phyloP scores from a whole-genome alignment of 2,797 vertebrate species.

The Peromyscus melanophrys region DNA sequence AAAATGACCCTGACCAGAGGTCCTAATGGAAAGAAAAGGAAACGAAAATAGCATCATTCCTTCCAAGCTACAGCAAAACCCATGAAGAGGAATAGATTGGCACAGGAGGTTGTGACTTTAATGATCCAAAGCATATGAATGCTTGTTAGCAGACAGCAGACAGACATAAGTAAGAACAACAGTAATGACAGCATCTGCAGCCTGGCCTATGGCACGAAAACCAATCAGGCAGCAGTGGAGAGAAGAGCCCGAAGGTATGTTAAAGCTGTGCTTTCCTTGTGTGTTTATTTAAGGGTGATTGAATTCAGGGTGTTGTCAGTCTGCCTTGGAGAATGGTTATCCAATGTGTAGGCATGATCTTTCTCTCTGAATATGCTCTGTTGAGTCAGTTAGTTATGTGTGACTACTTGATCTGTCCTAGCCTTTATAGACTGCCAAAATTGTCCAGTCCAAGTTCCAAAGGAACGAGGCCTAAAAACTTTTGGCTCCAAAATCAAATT shows the following conservation, averaged over 20 bases:
- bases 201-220: slow-evolving; percentile 81
- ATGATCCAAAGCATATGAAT: slow-evolving; percentile 73
- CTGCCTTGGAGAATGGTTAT: slow-evolving; percentile 85
- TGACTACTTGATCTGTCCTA: slow-evolving; percentile 88
- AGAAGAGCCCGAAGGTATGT: slow-evolving; percentile 82
- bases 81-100: slow-evolving; percentile 72
- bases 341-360: slow-evolving; percentile 83
- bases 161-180: slow-evolving; percentile 81
- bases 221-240: slow-evolving; percentile 80
- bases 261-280: slow-evolving; percentile 85
- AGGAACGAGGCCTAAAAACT: slow-evolving; percentile 88
- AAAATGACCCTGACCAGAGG: slow-evolving; percentile 17
- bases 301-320: slow-evolving; percentile 81
- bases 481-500: slow-evolving; percentile 88
- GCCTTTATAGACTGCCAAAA: slow-evolving; percentile 88
- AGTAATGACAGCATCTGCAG: slow-evolving; percentile 77
- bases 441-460: slow-evolving; percentile 85
- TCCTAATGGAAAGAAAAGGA: slow-evolving; percentile 29
- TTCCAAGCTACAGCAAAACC: slow-evolving; percentile 62
- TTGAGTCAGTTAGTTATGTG: slow-evolving; percentile 85
- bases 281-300: slow-evolving; percentile 89
- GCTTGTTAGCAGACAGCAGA: slow-evolving; percentile 80
- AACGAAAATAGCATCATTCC: slow-evolving; percentile 44
- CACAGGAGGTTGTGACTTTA: slow-evolving; percentile 78
- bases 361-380: slow-evolving; percentile 87